Percentiles rank a stretch among this genome's conserved stretches.
These are phyloP conservation scores for Molanna angustata DNA, from an alignment of 2,888 invertebrate genomes.

Conservation along the genomic window DNA sequence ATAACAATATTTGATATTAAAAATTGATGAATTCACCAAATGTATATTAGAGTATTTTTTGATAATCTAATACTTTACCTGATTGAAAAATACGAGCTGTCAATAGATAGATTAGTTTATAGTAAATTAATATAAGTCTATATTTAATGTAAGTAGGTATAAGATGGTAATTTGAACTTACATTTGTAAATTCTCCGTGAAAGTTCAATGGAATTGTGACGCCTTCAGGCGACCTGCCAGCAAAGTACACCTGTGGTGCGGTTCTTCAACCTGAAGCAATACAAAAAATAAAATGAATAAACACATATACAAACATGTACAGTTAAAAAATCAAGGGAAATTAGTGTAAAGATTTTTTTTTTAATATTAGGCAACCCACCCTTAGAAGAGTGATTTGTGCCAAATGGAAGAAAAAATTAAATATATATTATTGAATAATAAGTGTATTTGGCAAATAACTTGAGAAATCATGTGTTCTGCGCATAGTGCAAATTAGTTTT, in stretches of 20 bases:
- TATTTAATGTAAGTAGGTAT: conserved; percentile 2
- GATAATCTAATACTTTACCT: no score
- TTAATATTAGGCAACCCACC: background rate
- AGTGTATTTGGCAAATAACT: background rate
- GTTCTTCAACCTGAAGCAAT: conserved; percentile 47
- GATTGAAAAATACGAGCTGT: no score
- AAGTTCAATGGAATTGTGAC: conserved; percentile 48
- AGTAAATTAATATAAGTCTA: no score
- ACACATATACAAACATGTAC: background rate
- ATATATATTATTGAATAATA: background rate
- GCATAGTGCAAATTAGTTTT: no score
- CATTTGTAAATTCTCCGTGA: conserved; percentile 37
- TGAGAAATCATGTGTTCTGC: no score
- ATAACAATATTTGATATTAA: no score
- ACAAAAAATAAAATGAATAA: background rate
- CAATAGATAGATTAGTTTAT: no score
- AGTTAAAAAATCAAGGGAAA: background rate
- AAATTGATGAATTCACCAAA: no score
- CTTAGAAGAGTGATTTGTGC: no score
- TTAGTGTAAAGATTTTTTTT: background rate
- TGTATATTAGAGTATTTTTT: no score
- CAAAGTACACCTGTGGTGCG: conserved; percentile 46
- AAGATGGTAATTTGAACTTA: conserved; percentile 16
- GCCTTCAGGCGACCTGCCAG: conserved; percentile 41
- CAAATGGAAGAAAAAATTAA: no score